Percentiles rank a stretch among this genome's conserved stretches.
Conservation (phyloP, 2,888 invertebrate genomes). For the Andrena bicolor region DNA sequence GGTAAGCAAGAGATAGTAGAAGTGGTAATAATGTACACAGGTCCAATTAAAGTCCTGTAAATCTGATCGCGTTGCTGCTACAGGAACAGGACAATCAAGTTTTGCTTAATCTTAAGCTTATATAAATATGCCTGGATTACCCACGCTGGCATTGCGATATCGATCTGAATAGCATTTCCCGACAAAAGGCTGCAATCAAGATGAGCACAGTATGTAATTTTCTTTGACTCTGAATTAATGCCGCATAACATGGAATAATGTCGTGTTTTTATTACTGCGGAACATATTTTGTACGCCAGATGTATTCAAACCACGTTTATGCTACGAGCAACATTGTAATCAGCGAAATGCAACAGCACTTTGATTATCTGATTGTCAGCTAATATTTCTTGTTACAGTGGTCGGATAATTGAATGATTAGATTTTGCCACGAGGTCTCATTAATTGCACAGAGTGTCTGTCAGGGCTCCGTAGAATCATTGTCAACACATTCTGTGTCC, state of each 20-base stretch:
- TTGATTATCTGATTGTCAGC: background rate
- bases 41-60: background rate
- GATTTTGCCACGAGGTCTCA: background rate
- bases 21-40: background rate
- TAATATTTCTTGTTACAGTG: background rate
- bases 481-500: no score
- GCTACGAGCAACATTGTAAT: background rate
- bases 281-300: background rate
- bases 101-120: conserved; percentile 1
- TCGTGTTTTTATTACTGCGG: background rate
- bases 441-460: no score
- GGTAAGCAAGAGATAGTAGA: background rate
- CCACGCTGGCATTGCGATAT: background rate
- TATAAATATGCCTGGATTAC: background rate
- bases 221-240: conserved; percentile 4
- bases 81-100: background rate
- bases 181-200: conserved; percentile 9
- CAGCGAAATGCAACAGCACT: background rate
- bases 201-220: background rate
- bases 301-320: background rate
- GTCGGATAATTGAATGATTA: background rate
- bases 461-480: no score
- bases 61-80: conserved; percentile 1
- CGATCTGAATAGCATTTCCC: conserved; percentile 12
- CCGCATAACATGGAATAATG: background rate